A percentile compares a stretch with the other conserved stretches of the same genome.
Evolutionary conservation across 1,140 invertebrate genomes (phyloP).

Genomic region (Neelides sp.): DNA sequence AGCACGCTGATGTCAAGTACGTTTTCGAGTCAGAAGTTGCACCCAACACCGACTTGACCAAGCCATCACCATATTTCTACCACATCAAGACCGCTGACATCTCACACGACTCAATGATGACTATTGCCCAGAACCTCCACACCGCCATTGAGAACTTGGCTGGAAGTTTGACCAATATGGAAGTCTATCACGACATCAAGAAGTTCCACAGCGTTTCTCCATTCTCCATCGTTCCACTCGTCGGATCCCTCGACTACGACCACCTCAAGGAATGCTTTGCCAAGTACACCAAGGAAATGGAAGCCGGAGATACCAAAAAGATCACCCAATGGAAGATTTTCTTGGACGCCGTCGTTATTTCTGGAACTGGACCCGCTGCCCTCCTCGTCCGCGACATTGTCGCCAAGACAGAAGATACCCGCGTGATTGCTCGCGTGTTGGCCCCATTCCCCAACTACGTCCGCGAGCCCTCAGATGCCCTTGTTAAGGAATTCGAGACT

Average conservation of each 20-base stretch:
- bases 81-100: conserved; percentile 17
- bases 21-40: conserved; percentile 16
- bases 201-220: conserved; percentile 25
- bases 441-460: conserved; percentile 22
- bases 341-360: conserved; percentile 25
- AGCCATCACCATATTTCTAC: conserved; percentile 26
- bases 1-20: conserved; percentile 18
- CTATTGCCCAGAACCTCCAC: conserved; percentile 13
- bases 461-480: conserved; percentile 24
- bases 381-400: conserved; percentile 27
- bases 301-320: conserved; percentile 11
- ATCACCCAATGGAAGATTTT: too few species aligned
- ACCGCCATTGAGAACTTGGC: conserved; percentile 22
- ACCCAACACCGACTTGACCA: conserved; percentile 20
- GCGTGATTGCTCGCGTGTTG: conserved; percentile 18
- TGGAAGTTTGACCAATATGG: conserved; percentile 12
- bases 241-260: conserved; percentile 22
- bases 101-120: conserved; percentile 9
- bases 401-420: conserved; percentile 13
- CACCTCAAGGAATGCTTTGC: conserved; percentile 25
- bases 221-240: conserved; percentile 19
- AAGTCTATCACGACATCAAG: conserved; percentile 21
- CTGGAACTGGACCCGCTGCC: conserved; percentile 29
- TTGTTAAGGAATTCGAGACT: conserved; percentile 21
- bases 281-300: conserved; percentile 19